Percentiles rank a stretch among this genome's conserved stretches.
These are phyloP conservation scores for Paracanthobrama guichenoti DNA, from an alignment of 2,113 vertebrate species.

Conservation along the genomic window DNA sequence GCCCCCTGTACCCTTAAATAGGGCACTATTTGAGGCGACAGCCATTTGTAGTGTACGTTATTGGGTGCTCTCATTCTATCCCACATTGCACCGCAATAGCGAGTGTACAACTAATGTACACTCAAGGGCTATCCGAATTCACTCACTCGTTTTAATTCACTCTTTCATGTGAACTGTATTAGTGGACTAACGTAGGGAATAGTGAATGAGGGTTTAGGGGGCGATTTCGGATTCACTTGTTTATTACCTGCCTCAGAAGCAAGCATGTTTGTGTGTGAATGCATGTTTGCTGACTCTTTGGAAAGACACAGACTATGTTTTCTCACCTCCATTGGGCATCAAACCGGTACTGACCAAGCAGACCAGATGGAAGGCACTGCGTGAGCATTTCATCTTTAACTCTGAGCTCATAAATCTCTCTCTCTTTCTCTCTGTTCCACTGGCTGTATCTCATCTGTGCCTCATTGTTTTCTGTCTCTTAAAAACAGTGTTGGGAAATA, in stretches of 20 bases:
- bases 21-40: too few relatives aligned
- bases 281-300: constrained; percentile 16
- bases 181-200: too few relatives aligned
- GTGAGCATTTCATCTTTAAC: constrained; percentile 74
- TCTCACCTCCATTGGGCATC: constrained; percentile 30
- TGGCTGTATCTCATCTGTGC: constrained; percentile 41
- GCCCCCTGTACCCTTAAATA: too few relatives aligned
- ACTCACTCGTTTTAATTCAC: too few relatives aligned
- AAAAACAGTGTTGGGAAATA: background rate
- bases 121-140: too few relatives aligned
- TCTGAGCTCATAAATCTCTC: constrained; percentile 61
- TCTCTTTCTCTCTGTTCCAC: constrained; percentile 54
- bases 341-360: constrained; percentile 43
- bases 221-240: background rate
- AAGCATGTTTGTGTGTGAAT: background rate
- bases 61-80: too few relatives aligned
- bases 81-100: too few relatives aligned
- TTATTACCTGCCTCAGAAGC: background rate
- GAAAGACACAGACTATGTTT: constrained; percentile 19
- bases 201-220: too few relatives aligned
- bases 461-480: background rate
- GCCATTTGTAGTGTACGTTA: too few relatives aligned
- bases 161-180: too few relatives aligned
- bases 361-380: constrained; percentile 75
- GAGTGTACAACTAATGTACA: too few relatives aligned